phyloP scores from a whole-genome alignment of 2,113 vertebrate species.

The Lampris megalopsis region DNA sequence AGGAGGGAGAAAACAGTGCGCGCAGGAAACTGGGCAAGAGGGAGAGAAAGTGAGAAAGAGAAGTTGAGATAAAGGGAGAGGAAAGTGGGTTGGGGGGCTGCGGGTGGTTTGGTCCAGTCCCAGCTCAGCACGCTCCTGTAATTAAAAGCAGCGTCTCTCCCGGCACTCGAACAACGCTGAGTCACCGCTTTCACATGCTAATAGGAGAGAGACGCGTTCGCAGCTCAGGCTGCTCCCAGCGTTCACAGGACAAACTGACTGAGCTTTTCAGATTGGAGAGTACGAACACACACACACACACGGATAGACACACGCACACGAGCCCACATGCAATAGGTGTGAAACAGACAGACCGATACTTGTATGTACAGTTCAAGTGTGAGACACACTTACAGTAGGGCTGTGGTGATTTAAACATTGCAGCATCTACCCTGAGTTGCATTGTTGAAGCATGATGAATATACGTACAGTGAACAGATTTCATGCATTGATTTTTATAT shows the following conservation, averaged over 20 bases:
- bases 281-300: conserved; percentile 16
- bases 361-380: too few species aligned
- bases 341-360: conserved; percentile 21
- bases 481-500: too few species aligned
- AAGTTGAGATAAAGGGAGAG: conserved; percentile 35
- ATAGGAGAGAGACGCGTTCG: conserved; percentile 28
- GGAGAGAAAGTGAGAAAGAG: conserved; percentile 6
- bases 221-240: conserved; percentile 40
- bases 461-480: too few species aligned
- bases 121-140: conserved; percentile 58
- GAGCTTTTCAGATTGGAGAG: conserved; percentile 14
- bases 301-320: conserved; percentile 9
- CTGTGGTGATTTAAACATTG: too few species aligned
- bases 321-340: not conserved
- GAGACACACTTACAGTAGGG: not conserved
- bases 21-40: not conserved
- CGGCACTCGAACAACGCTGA: conserved; percentile 54
- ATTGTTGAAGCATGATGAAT: too few species aligned
- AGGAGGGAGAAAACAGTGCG: not conserved
- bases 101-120: conserved; percentile 8
- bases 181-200: conserved; percentile 41
- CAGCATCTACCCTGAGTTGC: too few species aligned
- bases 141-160: conserved; percentile 60
- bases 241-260: conserved; percentile 30
- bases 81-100: conserved; percentile 12